Evolutionary conservation across 2,888 invertebrate species (phyloP).

Genomic region (Mechanitis messenoides): DNA sequence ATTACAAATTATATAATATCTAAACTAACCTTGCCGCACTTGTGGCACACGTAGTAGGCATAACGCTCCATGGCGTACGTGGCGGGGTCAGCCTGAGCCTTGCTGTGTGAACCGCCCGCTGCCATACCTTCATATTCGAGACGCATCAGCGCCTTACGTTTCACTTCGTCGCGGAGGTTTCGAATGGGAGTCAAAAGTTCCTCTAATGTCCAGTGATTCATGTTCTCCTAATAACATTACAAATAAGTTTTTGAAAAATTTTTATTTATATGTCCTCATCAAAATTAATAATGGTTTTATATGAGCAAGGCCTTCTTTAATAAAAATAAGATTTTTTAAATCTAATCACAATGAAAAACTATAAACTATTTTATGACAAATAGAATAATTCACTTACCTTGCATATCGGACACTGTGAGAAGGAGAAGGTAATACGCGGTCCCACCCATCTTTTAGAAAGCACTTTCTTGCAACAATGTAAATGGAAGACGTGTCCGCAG

Average conservation of each 20-base stretch:
- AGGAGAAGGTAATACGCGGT: slow-evolving; percentile 96
- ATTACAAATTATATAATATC: too few relatives aligned
- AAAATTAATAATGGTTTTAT: too few relatives aligned
- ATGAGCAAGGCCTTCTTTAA: too few relatives aligned
- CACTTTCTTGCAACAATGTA: slow-evolving; percentile 91
- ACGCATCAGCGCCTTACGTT: slow-evolving; percentile 95
- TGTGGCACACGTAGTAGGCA: slow-evolving; percentile 98
- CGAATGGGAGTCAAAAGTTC: slow-evolving; percentile 88
- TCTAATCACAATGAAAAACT: too few relatives aligned
- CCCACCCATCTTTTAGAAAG: slow-evolving; percentile 94
- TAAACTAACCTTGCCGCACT: slow-evolving; percentile 86
- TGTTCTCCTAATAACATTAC: slow-evolving; percentile 78
- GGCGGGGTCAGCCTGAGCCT: slow-evolving; percentile 87
- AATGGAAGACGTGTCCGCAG: slow-evolving; percentile 97
- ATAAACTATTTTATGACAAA: too few relatives aligned
- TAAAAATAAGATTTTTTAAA: too few relatives aligned
- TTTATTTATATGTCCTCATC: too few relatives aligned
- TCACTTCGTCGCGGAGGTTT: slow-evolving; percentile 91
- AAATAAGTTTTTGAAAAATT: too few relatives aligned
- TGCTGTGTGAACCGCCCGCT: slow-evolving; percentile 81
- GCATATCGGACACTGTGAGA: slow-evolving; percentile 97
- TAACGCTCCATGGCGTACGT: slow-evolving; percentile 97
- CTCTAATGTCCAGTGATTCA: slow-evolving; percentile 87
- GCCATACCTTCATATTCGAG: slow-evolving; percentile 96
- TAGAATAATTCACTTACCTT: slow-evolving; percentile 76